Evolutionary conservation across 2,113 vertebrate species (phyloP), one percentile per base, ranked within the genome.

Genomic region (Axis porcinus): DNA sequence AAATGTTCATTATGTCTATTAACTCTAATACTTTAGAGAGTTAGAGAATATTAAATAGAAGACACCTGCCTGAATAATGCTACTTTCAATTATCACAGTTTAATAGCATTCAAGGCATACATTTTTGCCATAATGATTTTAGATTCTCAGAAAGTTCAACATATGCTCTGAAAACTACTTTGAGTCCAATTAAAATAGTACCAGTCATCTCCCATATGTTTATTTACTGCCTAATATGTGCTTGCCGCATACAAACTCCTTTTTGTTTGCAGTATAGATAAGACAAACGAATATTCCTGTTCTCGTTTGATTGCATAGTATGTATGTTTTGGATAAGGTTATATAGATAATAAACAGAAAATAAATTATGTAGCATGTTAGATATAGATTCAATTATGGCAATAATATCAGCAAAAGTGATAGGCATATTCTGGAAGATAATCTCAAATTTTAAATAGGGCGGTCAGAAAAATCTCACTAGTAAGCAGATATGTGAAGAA

Each of bases 1-100:
- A 95, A 95, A 55, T 93, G 58, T 85, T 79, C 78, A 96, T 96
- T 92, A 19, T 85, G 23, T 85, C 67, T 85, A 85, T 91, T 96
- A 96, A 25, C 7, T 79, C 36, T 86, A 89, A 89, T 81, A 74
- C 23, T 14, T 76, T 28, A 40, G 28, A 94, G 50, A 84, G 91
- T 52, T 91, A 70, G 40, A 83, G 40, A 62, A 43, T 81, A 74
- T 91, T 87, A 93, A 91, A 47, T 57, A 47, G 54, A 58, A 95
- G 94, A 50, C 21, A 74, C 28, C n/a, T 85, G 50, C 57, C 10
- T 36, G 43, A 58, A 81, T 62, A 47, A n/a, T 62, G 3, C 15
- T 40, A 27, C 14, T 50, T 92, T 90, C 94, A 84, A 47, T 90
- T 87, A 84, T 74, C 50, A 89, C 2, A 90, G 1, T 78, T 95